Conservation (phyloP, 2,888 invertebrate genomes). For the Augochlorella aurata region DNA sequence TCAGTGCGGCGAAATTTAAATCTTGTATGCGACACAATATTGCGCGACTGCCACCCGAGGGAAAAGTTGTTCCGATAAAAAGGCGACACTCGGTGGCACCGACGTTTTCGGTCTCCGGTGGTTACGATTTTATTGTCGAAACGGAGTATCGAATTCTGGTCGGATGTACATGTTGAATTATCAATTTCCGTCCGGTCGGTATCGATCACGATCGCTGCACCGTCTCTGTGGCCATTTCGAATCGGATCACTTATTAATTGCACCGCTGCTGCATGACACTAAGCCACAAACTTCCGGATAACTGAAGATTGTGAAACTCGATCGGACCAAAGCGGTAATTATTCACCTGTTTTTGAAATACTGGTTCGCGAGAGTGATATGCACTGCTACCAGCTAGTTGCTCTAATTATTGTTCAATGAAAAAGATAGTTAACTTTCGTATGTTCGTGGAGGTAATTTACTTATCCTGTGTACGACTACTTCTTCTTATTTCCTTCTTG, state of each 20-base stretch:
- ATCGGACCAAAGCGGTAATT: background rate
- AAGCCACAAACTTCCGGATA: background rate
- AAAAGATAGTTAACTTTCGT: too few species aligned
- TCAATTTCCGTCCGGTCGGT: constrained; percentile 66
- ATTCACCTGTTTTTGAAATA: background rate
- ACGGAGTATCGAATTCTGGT: constrained; percentile 30
- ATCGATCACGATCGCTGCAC: constrained; percentile 68
- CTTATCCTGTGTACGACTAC: too few species aligned
- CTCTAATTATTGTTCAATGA: too few species aligned
- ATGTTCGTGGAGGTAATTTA: too few species aligned
- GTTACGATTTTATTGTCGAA: constrained; percentile 55
- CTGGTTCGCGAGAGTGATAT: background rate
- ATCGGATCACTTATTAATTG: constrained; percentile 57
- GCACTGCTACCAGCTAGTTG: background rate
- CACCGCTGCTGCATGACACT: background rate
- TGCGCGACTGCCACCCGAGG: constrained; percentile 22
- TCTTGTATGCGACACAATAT: constrained; percentile 22
- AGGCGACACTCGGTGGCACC: constrained; percentile 21
- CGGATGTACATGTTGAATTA: constrained; percentile 72
- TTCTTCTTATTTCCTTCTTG: too few species aligned
- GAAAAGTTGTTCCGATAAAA: constrained; percentile 36
- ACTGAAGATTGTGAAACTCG: background rate
- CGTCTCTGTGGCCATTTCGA: constrained; percentile 50
- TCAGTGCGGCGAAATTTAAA: constrained; percentile 8
- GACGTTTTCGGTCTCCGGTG: constrained; percentile 28